Base-by-base conservation (phyloP, 92 coral and sea anemone genomes). In the Galaxea fascicularis region DNA sequence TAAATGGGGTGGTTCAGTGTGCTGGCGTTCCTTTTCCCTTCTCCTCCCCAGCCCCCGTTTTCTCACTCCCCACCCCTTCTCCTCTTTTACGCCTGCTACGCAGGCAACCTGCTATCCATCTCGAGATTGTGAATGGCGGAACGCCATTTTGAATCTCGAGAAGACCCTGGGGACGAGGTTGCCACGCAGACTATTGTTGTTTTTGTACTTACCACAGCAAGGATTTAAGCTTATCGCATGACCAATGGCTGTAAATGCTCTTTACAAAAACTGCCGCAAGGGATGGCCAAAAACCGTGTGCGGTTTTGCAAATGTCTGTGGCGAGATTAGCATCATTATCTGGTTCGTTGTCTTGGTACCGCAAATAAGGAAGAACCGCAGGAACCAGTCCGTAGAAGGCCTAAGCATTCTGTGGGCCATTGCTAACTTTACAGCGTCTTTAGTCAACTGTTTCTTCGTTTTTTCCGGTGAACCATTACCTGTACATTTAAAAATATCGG, bases 351-450 rank as follows among this genome's bases (percentile, higher is more conserved):
- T 82, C 22, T 80, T 90, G 45, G 82, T 81, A 8, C 93, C 93
- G 26, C 93, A 90, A 86, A 80, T 90, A 27, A 80, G 82, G 78
- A 82, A 90, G 74, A 90, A 90, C 75, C 47, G 87, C 71, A 74
- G 79, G 26, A 52, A 80, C 0, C 86, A 62, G 27, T 90, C 93
- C 0, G 93, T 90, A 30, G 91, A 75, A 44, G 93, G 87, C 0
- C 87, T 90, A 7, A 90, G 93, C 84, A 77, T 90, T 60, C 52
- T 90, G n/a, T 90, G 90, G 93, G 90, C 90, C 3, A 79, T 90
- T 12, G 93, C 93, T 14, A 56, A 58, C 87, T 90, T 90, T 21
- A 90, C 93, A 18, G 90, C 90, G 2, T 90, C 93, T 26, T 73
- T 90, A n/a, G 90, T 86, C 58, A 90, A 90, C 80, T 57, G 44